A percentile compares a stretch with the other conserved stretches of the same genome.
Conservation (phyloP, 2,113 vertebrate genomes). For the Dermatemys mawii region DNA sequence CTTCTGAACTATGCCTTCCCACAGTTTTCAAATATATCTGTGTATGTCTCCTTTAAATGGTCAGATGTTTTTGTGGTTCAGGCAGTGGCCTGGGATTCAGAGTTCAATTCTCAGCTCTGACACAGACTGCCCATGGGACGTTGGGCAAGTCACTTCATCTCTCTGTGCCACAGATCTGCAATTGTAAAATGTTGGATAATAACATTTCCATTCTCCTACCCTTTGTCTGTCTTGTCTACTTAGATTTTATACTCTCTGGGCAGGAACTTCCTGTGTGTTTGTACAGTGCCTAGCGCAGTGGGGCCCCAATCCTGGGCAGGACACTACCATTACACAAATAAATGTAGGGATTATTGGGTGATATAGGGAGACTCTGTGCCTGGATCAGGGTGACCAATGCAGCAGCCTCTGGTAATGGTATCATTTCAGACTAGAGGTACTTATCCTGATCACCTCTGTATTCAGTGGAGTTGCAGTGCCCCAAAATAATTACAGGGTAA, state of each 20-base stretch:
- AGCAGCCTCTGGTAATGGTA: background rate
- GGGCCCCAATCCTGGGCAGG: background rate
- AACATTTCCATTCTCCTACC: background rate
- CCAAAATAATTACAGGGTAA: background rate
- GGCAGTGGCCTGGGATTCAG: background rate
- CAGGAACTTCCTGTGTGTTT: rapidly evolving
- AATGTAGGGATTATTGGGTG: background rate
- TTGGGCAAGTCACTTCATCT: background rate
- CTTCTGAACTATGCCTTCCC: background rate
- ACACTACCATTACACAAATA: background rate
- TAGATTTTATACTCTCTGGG: background rate
- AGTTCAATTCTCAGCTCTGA: background rate
- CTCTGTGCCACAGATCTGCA: background rate
- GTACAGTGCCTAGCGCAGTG: background rate
- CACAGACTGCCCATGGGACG: background rate
- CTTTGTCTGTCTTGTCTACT: background rate
- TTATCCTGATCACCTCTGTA: background rate
- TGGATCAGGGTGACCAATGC: background rate
- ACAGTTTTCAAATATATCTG: background rate
- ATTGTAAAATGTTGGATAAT: background rate
- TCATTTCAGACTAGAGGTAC: background rate
- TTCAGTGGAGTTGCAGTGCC: background rate
- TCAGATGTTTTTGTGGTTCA: rapidly evolving
- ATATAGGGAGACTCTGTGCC: background rate
- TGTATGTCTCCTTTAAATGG: background rate